phyloP scores from a whole-genome alignment of 2,888 invertebrate species.

The Helicoverpa assulta region DNA sequence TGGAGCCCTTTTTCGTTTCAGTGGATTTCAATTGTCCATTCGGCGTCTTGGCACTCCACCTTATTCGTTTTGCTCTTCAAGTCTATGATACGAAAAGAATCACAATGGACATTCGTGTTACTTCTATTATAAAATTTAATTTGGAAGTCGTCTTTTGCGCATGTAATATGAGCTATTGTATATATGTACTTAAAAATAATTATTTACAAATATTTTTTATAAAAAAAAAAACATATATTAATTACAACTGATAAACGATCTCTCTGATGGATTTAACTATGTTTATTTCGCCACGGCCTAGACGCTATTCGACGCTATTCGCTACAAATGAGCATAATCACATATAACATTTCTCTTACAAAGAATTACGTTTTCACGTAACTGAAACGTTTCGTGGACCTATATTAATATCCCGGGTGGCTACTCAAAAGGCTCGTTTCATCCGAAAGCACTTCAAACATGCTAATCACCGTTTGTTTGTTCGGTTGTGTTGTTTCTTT shows the following conservation, averaged over 20 bases:
- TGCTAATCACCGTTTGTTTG: constrained; percentile 39
- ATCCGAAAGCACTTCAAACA: constrained; percentile 4
- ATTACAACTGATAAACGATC: too few species aligned
- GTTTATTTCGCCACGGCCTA: too few species aligned
- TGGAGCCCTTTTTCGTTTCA: neutral
- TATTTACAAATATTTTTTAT: too few species aligned
- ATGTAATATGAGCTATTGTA: too few species aligned
- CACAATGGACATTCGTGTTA: neutral
- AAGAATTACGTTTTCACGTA: neutral
- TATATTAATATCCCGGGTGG: neutral
- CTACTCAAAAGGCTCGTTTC: neutral
- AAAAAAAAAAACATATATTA: too few species aligned
- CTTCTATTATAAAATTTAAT: neutral
- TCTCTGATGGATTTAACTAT: too few species aligned
- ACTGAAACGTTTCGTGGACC: neutral
- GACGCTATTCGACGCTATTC: too few species aligned
- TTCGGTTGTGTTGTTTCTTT: constrained; percentile 59
- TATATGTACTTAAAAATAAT: too few species aligned
- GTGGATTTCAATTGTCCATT: neutral
- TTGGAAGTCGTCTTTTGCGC: neutral
- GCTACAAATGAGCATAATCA: too few species aligned
- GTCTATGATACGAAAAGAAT: constrained; percentile 2
- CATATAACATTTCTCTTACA: neutral
- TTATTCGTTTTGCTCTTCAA: neutral
- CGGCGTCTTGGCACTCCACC: neutral